A percentile compares a stretch with the other conserved stretches of the same genome.
phyloP scores from a whole-genome alignment of 2,888 invertebrate species.

The Cyclophora punctaria region DNA sequence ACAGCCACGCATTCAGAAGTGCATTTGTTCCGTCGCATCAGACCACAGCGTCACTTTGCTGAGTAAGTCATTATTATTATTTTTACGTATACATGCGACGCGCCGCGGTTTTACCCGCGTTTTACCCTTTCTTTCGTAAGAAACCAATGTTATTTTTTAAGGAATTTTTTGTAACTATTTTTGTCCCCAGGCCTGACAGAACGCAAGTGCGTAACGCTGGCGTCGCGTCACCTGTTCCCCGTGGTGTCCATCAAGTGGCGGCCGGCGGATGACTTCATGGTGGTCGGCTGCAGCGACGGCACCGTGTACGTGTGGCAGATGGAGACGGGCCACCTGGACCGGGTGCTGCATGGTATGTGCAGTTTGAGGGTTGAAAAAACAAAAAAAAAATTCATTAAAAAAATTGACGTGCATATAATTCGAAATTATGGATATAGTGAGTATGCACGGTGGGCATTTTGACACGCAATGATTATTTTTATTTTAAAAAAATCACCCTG shows the following conservation, averaged over 20 bases:
- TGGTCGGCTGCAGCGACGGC: conserved; percentile 95
- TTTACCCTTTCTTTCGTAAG: too few species aligned
- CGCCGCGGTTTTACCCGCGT: not conserved
- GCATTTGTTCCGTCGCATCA: conserved; percentile 96
- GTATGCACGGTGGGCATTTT: too few species aligned
- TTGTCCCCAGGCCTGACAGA: conserved; percentile 79
- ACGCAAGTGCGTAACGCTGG: conserved; percentile 94
- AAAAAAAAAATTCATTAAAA: not conserved
- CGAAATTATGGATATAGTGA: too few species aligned
- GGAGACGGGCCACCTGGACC: conserved; percentile 98
- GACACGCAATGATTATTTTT: too few species aligned
- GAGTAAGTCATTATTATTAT: conserved; percentile 67
- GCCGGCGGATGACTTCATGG: conserved; percentile 97
- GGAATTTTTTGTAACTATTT: not conserved
- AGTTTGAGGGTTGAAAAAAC: not conserved
- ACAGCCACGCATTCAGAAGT: conserved; percentile 92
- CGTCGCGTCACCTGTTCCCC: conserved; percentile 95
- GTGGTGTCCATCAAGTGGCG: conserved; percentile 97
- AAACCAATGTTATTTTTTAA: too few species aligned
- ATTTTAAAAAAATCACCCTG: too few species aligned
- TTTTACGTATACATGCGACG: not conserved
- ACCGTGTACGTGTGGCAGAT: conserved; percentile 99
- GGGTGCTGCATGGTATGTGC: conserved; percentile 89
- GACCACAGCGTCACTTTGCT: conserved; percentile 98
- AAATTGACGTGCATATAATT: too few species aligned